Evolutionary conservation across 2,113 vertebrate genomes (phyloP), one percentile per base, ranked within the genome.

Genomic region (Sinocyclocheilus rhinocerous): DNA sequence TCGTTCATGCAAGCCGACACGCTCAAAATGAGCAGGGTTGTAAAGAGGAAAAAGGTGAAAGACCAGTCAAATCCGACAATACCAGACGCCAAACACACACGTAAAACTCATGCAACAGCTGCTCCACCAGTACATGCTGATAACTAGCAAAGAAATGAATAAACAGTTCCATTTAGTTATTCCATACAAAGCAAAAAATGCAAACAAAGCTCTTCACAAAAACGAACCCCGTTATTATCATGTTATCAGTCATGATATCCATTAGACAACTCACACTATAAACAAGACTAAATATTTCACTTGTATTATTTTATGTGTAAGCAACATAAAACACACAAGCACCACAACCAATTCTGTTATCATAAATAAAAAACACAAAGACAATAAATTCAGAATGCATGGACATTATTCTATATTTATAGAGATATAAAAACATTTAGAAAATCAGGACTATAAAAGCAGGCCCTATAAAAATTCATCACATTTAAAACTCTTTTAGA

Each of bases 111-210:
- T 88, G 88, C 89, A 87, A 86, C 78, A 88, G 81, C 81, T 78
- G 76, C 73, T 86, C 73, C 80, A 86, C 59, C 81, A 85, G 77
- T 73, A 85, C 90, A 90, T 91, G 86, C 89, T 50, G 26, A 83
- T 57, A 63, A 87, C 80, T 63, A 86, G 24, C 63, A 72, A 81
- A 75, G 18, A 55, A 78, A 76, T 24, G 0, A 84, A 70, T 72
- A 50, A 72, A 79, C 6, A 61, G 29, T 12, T 20, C 39, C 13
- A 36, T 36, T 67, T 10, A 11, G 4, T 39, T 7, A 24, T 42
- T 39, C n/a, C 18, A 45, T 57, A 10, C 65, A 15, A 29, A 69
- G n/a, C 50, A 55, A 52, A 72, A 42, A 12, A 57, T 59, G 18
- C 29, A 83, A 76, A 61, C n/a, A 63, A 81, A 70, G 20, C 52